phyloP scores from a whole-genome alignment of 2,797 vertebrate genomes.

The Ambastaia sidthimunki region DNA sequence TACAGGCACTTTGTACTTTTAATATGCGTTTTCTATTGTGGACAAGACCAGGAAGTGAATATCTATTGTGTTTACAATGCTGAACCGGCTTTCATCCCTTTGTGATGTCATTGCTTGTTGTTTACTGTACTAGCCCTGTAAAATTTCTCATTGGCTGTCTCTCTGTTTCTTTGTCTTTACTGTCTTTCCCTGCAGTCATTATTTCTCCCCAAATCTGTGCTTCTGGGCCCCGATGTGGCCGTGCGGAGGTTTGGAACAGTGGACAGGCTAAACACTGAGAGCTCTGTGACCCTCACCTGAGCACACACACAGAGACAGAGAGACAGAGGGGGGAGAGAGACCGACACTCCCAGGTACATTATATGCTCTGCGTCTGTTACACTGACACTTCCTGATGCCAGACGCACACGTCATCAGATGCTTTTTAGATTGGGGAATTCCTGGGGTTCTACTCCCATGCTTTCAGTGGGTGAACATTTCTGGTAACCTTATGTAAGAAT shows the following conservation, averaged over 20 bases:
- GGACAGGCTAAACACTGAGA: conserved; percentile 69
- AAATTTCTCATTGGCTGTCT: background rate
- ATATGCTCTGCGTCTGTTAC: background rate
- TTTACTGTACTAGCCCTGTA: background rate
- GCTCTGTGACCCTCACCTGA: conserved; percentile 72
- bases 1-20: conserved; percentile 7
- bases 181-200: conserved; percentile 5
- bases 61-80: conserved; percentile 30
- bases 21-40: conserved; percentile 19
- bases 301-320: conserved; percentile 32
- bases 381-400: conserved; percentile 10
- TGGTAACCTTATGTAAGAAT: background rate
- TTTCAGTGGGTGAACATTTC: background rate
- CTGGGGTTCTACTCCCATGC: background rate
- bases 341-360: conserved; percentile 52
- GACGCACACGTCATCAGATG: background rate
- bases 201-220: conserved; percentile 39
- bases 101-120: conserved; percentile 16
- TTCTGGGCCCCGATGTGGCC: conserved; percentile 79
- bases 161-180: conserved; percentile 1
- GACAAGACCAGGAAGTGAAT: conserved; percentile 11
- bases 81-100: conserved; percentile 10
- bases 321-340: conserved; percentile 42
- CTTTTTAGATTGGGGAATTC: background rate
- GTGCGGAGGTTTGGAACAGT: conserved; percentile 72